Evolutionary conservation across 2,797 vertebrate species (phyloP).

Genomic region (Smutsia temminckii): DNA sequence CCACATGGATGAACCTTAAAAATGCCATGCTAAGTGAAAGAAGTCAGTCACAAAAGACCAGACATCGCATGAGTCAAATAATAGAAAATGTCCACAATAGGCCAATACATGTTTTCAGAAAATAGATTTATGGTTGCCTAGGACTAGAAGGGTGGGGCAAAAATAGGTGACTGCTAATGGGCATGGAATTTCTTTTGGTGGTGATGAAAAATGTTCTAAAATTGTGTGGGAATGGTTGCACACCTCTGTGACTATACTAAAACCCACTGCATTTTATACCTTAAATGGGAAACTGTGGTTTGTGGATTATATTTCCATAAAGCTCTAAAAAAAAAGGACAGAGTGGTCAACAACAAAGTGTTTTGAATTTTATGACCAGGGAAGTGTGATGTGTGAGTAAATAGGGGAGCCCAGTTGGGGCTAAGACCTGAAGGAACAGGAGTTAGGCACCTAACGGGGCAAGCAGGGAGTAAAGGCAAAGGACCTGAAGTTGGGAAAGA

Average conservation of each 20-base stretch:
- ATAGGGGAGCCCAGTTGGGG: neutral
- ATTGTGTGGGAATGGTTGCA: neutral
- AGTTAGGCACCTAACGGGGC: neutral
- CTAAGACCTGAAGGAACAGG: neutral
- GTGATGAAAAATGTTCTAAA: neutral
- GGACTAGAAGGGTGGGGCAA: neutral
- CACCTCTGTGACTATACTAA: neutral
- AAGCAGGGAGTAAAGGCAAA: neutral
- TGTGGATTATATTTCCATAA: neutral
- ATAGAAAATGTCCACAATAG: neutral
- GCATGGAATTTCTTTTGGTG: neutral
- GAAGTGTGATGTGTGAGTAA: neutral
- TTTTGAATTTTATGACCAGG: neutral
- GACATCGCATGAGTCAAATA: neutral
- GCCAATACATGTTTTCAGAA: neutral
- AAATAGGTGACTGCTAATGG: neutral
- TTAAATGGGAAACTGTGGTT: neutral
- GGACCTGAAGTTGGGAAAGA: neutral
- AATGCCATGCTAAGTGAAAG: neutral
- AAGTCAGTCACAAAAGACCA: neutral
- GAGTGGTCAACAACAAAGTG: neutral
- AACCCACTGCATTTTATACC: neutral
- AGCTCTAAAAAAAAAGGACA: neutral
- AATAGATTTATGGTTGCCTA: neutral
- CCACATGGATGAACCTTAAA: neutral